Evolutionary conservation across 1,140 invertebrate genomes (phyloP).

Genomic region (Drosophila littoralis): DNA sequence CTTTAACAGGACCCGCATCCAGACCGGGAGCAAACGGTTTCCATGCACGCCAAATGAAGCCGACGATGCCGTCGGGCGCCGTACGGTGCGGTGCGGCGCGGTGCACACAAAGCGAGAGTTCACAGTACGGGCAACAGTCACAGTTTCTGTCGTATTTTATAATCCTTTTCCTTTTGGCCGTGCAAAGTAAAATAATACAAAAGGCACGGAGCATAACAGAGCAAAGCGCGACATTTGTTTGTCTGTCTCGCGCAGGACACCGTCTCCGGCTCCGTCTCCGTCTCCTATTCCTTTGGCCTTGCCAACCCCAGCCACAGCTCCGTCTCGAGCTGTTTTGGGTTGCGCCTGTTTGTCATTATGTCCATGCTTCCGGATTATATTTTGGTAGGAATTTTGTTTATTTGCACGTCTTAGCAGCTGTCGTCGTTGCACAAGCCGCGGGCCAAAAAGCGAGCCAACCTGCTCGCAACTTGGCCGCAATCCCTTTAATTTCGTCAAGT

Average conservation of each 20-base stretch:
- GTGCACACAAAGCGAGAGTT: constrained; percentile 7
- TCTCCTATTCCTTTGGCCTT: neutral
- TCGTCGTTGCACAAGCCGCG: constrained; percentile 33
- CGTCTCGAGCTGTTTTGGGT: neutral
- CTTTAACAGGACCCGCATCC: constrained; percentile 31
- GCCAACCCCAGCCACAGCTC: neutral
- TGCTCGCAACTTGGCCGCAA: constrained; percentile 23
- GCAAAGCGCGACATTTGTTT: constrained; percentile 37
- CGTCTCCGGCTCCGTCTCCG: neutral
- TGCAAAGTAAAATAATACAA: constrained; percentile 35
- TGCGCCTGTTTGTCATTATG: constrained; percentile 74
- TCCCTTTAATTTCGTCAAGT: constrained; percentile 77
- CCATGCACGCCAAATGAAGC: constrained; percentile 78
- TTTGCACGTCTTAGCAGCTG: constrained; percentile 76
- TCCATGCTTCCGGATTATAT: constrained; percentile 80
- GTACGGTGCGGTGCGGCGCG: too few species aligned
- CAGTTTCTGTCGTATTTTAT: constrained; percentile 56
- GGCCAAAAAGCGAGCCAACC: constrained; percentile 11
- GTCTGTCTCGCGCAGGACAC: constrained; percentile 16
- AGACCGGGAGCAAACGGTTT: constrained; percentile 66
- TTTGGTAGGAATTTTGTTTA: constrained; percentile 72
- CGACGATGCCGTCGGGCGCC: constrained; percentile 21
- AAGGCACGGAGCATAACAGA: constrained; percentile 11
- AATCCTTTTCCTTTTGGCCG: constrained; percentile 53
- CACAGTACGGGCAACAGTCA: constrained; percentile 35